phyloP scores from a whole-genome alignment of 1,140 invertebrate species.

The Branchinecta lindahli region DNA sequence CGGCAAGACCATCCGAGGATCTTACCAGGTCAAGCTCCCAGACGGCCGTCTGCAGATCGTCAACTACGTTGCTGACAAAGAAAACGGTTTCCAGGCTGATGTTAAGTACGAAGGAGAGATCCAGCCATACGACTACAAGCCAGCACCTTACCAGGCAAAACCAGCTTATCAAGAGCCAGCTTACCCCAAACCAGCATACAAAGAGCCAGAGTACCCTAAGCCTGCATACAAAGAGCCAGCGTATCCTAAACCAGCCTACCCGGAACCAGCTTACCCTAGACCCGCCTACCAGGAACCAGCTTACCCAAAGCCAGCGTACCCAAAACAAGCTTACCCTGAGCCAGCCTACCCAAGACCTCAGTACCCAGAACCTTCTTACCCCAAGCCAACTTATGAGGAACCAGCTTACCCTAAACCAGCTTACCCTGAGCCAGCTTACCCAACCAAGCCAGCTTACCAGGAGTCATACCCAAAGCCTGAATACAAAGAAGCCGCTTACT shows the following conservation, averaged over 20 bases:
- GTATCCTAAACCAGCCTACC: not conserved
- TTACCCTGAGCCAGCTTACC: not conserved
- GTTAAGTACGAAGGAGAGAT: conserved; percentile 23
- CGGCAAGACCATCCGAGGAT: conserved; percentile 19
- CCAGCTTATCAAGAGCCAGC: not conserved
- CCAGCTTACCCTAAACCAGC: not conserved
- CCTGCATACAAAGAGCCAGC: not conserved
- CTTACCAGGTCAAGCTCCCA: conserved; percentile 22
- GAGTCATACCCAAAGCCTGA: not conserved
- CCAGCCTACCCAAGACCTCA: not conserved
- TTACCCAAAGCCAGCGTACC: not conserved
- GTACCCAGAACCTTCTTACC: not conserved
- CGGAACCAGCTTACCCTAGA: not conserved
- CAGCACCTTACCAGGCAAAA: not conserved
- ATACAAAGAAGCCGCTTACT: not conserved
- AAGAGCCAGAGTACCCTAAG: not conserved
- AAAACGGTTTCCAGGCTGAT: conserved; percentile 21
- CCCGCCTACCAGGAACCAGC: not conserved
- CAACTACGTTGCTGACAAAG: conserved; percentile 21
- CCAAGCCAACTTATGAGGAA: not conserved
- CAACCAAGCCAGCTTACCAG: not conserved
- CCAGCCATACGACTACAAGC: conserved; percentile 11
- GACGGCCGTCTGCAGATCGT: conserved; percentile 23
- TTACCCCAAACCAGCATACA: conserved; percentile 10
- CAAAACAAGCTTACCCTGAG: conserved; percentile 6